Evolutionary conservation across 2,888 invertebrate genomes (phyloP).

Genomic region (Agriopis leucophaearia): DNA sequence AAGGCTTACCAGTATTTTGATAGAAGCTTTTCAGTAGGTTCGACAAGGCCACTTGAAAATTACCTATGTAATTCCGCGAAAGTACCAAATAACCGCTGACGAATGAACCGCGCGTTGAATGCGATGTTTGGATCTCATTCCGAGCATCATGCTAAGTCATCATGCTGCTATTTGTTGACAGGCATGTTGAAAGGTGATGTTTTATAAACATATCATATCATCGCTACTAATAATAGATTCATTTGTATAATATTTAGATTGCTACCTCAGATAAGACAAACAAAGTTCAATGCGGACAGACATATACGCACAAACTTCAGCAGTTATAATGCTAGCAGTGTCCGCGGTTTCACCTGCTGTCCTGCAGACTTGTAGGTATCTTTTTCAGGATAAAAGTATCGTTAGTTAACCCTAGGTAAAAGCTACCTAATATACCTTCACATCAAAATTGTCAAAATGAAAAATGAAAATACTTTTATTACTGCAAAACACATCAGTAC

Average conservation of each 20-base stretch:
- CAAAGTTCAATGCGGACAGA: too few species aligned
- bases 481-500: too few species aligned
- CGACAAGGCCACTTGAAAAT: background rate
- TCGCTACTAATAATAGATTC: background rate
- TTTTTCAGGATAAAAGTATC: too few species aligned
- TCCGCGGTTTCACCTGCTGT: too few species aligned
- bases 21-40: background rate
- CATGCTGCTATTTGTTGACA: conserved; percentile 14
- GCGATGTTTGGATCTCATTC: conserved; percentile 7
- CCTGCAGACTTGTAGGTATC: too few species aligned
- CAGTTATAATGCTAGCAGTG: too few species aligned
- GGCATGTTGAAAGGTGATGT: conserved; percentile 8
- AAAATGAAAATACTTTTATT: too few species aligned
- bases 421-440: too few species aligned
- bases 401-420: too few species aligned
- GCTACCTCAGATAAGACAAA: background rate
- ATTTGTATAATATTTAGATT: conserved; percentile 3
- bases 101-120: conserved; percentile 10
- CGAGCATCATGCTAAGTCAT: conserved; percentile 7
- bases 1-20: background rate
- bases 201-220: conserved; percentile 12
- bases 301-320: too few species aligned
- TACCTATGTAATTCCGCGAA: conserved; percentile 9
- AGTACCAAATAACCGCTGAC: conserved; percentile 5
- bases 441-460: too few species aligned